These are phyloP conservation scores for Drosophila prostipennis DNA, from an alignment of 2,888 invertebrate genomes.

Conservation along the genomic window DNA sequence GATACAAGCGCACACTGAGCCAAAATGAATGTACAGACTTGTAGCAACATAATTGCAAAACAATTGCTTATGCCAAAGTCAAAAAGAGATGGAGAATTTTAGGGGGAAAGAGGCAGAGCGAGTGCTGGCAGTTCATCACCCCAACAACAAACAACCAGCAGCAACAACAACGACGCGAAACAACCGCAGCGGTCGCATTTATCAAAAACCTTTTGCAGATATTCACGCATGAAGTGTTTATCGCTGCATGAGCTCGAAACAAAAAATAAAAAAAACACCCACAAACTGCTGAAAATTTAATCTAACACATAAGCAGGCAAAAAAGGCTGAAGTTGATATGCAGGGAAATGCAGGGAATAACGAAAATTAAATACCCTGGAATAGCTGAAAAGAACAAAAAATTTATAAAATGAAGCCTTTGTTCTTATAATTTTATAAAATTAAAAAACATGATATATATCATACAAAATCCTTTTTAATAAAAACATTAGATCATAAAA, in stretches of 20 bases:
- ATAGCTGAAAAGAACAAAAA: no score
- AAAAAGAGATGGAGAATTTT: slow-evolving; percentile 9
- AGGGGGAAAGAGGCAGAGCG: not conserved
- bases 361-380: slow-evolving; percentile 1
- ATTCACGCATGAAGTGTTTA: slow-evolving; percentile 81
- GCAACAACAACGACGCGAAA: slow-evolving; percentile 32
- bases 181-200: slow-evolving; percentile 61
- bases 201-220: slow-evolving; percentile 74
- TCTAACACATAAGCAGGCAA: slow-evolving; percentile 43
- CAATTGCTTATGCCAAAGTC: slow-evolving; percentile 53
- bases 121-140: slow-evolving; percentile 66
- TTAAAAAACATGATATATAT: no score
- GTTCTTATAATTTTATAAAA: no score
- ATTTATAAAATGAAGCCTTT: no score
- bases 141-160: slow-evolving; percentile 41
- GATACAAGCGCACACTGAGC: slow-evolving; percentile 7
- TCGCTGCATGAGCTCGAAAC: slow-evolving; percentile 63
- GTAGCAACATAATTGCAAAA: slow-evolving; percentile 68
- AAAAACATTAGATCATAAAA: no score
- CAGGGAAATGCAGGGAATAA: no score
- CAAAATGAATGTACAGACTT: slow-evolving; percentile 12
- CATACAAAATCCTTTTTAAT: no score
- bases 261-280: slow-evolving; percentile 58
- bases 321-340: slow-evolving; percentile 7
- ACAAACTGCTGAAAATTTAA: slow-evolving; percentile 64